Base-by-base conservation (phyloP, 2,888 invertebrate species). In the Hydroisotoma schaefferi region DNA sequence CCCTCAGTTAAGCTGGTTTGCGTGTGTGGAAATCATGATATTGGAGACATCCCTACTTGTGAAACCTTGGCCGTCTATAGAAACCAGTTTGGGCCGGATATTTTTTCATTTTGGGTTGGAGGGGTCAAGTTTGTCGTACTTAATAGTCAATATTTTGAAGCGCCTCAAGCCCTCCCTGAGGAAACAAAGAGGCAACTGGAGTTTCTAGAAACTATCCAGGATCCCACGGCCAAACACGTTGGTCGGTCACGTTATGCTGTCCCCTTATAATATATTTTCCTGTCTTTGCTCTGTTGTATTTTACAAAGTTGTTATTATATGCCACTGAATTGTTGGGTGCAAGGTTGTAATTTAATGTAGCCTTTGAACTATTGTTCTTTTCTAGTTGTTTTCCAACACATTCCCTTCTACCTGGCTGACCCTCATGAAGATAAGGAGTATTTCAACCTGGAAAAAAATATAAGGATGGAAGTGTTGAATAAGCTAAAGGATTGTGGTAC, bases 11-110 rank as follows among this genome's bases (percentile, higher is more conserved):
- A 78, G 33, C 68, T 80, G 52, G 74, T 81, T 33, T 80, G 79
- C 68, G 77, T 80, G 12, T 80, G 80, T 72, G 81, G 81, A 2
- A 81, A 81, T 71, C 81, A 81, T 71, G 81, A 81, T 69, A 73
- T 81, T 27, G 80, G 80, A 10, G 75, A 81, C 68, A 69, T 66
- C 4, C 81, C 81, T 5, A 78, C 79, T 1, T 57, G 57, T 12
- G 68, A 75, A 43, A 72, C 77, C 4, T 72, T 81, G 10, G 63
- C 73, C 28, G 56, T 66, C 6, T 75, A 74, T 55, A 57, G 71
- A 15, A 33, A 68, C n/a, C 70, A 74, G 22, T 78, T 76, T 70
- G 80, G 81, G 28, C 78, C 78, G 68, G 81, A 81, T 69, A 80
- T 76, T 68, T 81, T 78, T 69, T 75, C 77, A 0, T 81, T 81